Conservation (phyloP, 2,797 vertebrate species). For the Melanogrammus aeglefinus region DNA sequence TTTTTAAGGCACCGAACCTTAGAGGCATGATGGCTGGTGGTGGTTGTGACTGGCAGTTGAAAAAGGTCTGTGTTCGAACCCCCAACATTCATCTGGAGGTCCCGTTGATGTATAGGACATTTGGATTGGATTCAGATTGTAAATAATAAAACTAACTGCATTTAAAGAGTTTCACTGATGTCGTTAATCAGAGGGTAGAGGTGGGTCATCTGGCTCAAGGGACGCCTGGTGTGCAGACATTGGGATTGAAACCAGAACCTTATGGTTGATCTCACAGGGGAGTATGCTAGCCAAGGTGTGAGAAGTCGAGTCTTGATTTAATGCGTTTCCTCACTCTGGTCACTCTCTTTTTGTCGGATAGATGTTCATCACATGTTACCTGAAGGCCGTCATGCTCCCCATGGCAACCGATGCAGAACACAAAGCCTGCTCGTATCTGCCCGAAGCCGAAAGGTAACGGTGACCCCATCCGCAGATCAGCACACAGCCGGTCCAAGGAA, state of each 20-base stretch:
- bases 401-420: constrained; percentile 38
- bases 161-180: neutral
- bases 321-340: neutral
- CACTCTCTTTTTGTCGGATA: constrained; percentile 18
- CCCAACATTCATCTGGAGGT: neutral
- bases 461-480: neutral
- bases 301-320: too few relatives aligned
- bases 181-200: neutral
- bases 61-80: neutral
- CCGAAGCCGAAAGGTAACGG: constrained; percentile 52
- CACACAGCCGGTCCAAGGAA: too few relatives aligned
- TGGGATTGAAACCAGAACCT: neutral
- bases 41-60: neutral
- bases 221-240: neutral
- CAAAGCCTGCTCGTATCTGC: constrained; percentile 64
- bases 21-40: too few relatives aligned
- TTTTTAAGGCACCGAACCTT: too few relatives aligned
- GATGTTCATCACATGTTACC: constrained; percentile 64
- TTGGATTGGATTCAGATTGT: neutral
- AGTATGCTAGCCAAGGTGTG: neutral
- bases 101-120: neutral
- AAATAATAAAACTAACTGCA: neutral
- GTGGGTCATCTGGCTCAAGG: neutral
- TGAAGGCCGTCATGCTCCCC: constrained; percentile 44
- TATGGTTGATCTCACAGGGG: too few relatives aligned